These are phyloP conservation scores for Oplegnathus fasciatus DNA, from an alignment of 2,113 vertebrate species.

Conservation along the genomic window DNA sequence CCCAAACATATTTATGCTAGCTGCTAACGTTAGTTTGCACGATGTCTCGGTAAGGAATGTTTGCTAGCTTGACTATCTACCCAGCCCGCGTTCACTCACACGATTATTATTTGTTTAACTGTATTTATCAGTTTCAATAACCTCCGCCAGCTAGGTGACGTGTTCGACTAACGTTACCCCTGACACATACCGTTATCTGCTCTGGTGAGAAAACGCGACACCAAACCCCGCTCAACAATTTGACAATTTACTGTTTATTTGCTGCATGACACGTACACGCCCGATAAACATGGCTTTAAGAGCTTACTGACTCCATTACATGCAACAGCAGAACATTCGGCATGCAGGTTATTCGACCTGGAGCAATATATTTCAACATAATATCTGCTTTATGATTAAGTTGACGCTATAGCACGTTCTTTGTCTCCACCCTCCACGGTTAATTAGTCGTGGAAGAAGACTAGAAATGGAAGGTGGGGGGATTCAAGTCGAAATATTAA, in stretches of 20 bases:
- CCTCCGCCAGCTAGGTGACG: too few relatives aligned
- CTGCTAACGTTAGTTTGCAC: not conserved
- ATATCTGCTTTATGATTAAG: too few relatives aligned
- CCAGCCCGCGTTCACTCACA: not conserved
- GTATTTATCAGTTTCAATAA: not conserved
- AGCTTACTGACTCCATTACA: fast-evolving
- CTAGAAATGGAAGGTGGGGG: not conserved
- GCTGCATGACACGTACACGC: fast-evolving
- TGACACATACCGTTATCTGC: not conserved
- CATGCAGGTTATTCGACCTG: not conserved
- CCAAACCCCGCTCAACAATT: not conserved
- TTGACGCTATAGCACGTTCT: not conserved
- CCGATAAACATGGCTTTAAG: too few relatives aligned
- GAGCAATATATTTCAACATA: not conserved
- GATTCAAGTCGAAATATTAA: not conserved
- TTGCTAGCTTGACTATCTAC: not conserved
- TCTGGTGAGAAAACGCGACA: not conserved
- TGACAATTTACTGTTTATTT: not conserved
- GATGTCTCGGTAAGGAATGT: not conserved
- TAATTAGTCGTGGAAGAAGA: not conserved
- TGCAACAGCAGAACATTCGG: not conserved
- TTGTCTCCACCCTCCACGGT: not conserved
- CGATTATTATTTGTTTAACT: not conserved
- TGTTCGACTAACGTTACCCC: not conserved
- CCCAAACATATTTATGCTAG: not conserved